Base-by-base conservation (phyloP, 2,113 vertebrate species). In the Dolichallabes microphthalmus region DNA sequence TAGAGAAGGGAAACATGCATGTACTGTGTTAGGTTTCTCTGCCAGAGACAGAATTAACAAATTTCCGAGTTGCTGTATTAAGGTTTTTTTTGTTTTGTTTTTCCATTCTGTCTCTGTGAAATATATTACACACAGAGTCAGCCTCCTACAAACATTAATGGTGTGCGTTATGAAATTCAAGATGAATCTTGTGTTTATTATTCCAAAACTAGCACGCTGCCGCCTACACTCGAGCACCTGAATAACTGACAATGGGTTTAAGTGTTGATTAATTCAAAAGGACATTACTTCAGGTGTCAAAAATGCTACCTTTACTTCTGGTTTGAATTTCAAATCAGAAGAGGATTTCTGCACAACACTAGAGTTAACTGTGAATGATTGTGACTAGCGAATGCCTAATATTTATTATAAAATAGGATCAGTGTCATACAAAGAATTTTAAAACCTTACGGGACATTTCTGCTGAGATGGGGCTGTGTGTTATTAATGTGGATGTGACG, bases 231-330 rank as follows among this genome's bases (percentile, higher is more conserved):
- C 19, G 6, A 45, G 35, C 69, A 12, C 69, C 82, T 30, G 74
- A 50, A 76, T 74, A 76, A 76, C 57, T 27, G 35, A 84, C 71
- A 53, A 61, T 63, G 58, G 20, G 58, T 83, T 60, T 74, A 74
- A 83, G 71, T 53, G 82, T 63, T 76, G 60, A 74, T 84, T 75
- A 63, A 84, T 84, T 84, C 73, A 77, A 45, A 30, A 20, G 61
- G 35, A 84, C 63, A 66, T 57, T 57, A 82, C 52, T 82, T 30
- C 30, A 39, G 63, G 80, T 82, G 80, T 82, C 60, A 81, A 15
- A 57, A 45, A 63, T 61, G 71, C 39, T 60, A 27, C 39, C 45
- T 64, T 12, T 63, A 8, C 19, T 66, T 53, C 50, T 53, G 63
- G 17, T 64, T 66, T 81, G 22, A 68, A 82, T 53, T 30, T 53